Conservation (phyloP, 2,113 vertebrate genomes). For the Hyperoodon ampullatus region DNA sequence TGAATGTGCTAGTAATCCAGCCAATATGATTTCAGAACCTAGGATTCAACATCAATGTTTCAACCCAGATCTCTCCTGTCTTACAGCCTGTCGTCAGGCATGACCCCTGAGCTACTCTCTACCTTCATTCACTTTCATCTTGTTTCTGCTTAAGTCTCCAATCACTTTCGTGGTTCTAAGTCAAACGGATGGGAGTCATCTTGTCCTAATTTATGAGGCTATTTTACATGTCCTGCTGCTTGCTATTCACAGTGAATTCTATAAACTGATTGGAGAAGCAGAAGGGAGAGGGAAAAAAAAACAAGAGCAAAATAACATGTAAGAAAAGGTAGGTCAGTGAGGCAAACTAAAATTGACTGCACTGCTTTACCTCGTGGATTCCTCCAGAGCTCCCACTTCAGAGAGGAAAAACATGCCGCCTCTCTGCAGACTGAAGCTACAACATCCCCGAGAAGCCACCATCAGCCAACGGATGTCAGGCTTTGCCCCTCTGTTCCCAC, state of each 20-base stretch:
- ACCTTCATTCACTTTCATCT: not conserved
- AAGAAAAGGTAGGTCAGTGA: not conserved
- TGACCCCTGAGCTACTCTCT: not conserved
- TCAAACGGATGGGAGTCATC: not conserved
- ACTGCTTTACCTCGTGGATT: not conserved
- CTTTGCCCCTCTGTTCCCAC: not conserved
- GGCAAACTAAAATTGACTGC: not conserved
- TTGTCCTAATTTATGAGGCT: slow-evolving; percentile 1
- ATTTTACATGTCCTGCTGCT: not conserved
- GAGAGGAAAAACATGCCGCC: not conserved
- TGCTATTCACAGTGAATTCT: not conserved
- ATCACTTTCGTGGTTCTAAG: not conserved
- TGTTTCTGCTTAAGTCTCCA: not conserved
- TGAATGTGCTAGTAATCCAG: not conserved
- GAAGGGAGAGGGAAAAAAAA: accelerated
- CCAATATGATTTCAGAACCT: not conserved
- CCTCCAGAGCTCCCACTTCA: not conserved
- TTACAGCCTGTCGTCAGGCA: not conserved
- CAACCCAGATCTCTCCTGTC: not conserved
- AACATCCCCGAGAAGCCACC: not conserved
- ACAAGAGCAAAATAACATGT: not conserved
- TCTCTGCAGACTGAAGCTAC: not conserved
- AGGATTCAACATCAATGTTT: not conserved
- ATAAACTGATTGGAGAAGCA: not conserved
- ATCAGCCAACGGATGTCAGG: not conserved